Evolutionary conservation across 2,113 vertebrate species (phyloP), one percentile per base, ranked within the genome.

Genomic region (Grallaria varia): DNA sequence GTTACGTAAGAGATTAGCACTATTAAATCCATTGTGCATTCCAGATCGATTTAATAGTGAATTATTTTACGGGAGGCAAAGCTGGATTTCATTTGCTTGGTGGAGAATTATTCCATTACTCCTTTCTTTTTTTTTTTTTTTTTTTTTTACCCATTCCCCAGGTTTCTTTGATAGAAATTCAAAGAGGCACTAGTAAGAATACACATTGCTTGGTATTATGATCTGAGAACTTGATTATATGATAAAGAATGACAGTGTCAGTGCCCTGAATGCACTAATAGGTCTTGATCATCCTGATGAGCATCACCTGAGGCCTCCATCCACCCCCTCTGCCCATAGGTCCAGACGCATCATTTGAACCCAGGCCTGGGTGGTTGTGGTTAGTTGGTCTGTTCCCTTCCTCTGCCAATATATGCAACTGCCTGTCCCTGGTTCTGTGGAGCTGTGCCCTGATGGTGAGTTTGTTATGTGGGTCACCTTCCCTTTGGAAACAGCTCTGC

Each of bases 1-100:
- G 33, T 96, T 94, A 86, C 77, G 35, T 87, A 75, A 96, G 93
- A 95, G 94, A 96, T 93, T 68, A 75, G 58, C 3, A 22, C 80
- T 86, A 86, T 94, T 93, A 96, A 84, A 95, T 74, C 79, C 83
- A 91, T 68, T 62, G 78, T 87, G 80, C 50, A 47, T 92, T 86
- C 63, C 85, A 92, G 62, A 97, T 93, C 93, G 87, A 58, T 94
- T 89, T 79, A 95, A 81, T 63, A 83, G 73, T 87, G 49, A 97
- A 85, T 91, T 96, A 87, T 90, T 96, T 94, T 88, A 72, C 1
- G 0, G 60, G n/a, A 95, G 62, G 66, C 58, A 82, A 94, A 76
- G 30, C 79, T 95, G 76, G 63, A 91, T 92, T 96, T 92, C 60
- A 83, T 37, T 71, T 77, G 58, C 74, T 47, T 62, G 13, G 67